Percentiles rank a stretch among this genome's conserved stretches.
Evolutionary conservation across 2,888 invertebrate species (phyloP).

Genomic region (Agriotes lineatus): DNA sequence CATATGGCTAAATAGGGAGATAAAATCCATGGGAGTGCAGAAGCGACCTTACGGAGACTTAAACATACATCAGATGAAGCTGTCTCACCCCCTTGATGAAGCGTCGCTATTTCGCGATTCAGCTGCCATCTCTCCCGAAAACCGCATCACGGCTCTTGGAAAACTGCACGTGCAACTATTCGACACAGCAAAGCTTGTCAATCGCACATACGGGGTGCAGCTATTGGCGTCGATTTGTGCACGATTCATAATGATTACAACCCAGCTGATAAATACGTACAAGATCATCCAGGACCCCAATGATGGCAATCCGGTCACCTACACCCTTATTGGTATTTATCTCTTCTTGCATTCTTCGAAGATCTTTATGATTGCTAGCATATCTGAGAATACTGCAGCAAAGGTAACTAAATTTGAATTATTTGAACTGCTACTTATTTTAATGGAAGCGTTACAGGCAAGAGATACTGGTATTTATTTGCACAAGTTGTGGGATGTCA

Average conservation of each 20-base stretch:
- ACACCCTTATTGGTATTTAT: slow-evolving; percentile 43
- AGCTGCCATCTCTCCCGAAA: slow-evolving; percentile 4
- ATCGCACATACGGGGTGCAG: slow-evolving; percentile 47
- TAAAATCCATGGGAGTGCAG: neutral
- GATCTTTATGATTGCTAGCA: slow-evolving; percentile 48
- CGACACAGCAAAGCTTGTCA: slow-evolving; percentile 44
- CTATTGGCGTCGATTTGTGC: slow-evolving; percentile 46
- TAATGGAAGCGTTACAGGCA: too few species aligned
- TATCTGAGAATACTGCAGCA: slow-evolving; percentile 46
- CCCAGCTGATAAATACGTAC: slow-evolving; percentile 49
- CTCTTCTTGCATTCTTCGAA: slow-evolving; percentile 48
- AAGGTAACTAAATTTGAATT: slow-evolving; percentile 26
- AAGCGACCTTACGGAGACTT: neutral
- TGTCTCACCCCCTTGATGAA: too few species aligned
- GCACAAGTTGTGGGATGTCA: slow-evolving; percentile 45
- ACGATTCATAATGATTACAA: slow-evolving; percentile 50
- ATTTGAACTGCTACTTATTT: too few species aligned
- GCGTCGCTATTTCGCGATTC: neutral
- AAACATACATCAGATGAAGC: too few species aligned
- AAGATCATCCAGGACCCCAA: slow-evolving; percentile 43
- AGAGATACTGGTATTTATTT: slow-evolving; percentile 47
- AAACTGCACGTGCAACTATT: slow-evolving; percentile 48
- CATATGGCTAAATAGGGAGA: slow-evolving; percentile 48
- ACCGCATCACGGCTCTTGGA: slow-evolving; percentile 29
- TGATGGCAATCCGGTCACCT: slow-evolving; percentile 28